phyloP scores from a whole-genome alignment of 2,113 vertebrate species.

The Bagarius yarrelli region DNA sequence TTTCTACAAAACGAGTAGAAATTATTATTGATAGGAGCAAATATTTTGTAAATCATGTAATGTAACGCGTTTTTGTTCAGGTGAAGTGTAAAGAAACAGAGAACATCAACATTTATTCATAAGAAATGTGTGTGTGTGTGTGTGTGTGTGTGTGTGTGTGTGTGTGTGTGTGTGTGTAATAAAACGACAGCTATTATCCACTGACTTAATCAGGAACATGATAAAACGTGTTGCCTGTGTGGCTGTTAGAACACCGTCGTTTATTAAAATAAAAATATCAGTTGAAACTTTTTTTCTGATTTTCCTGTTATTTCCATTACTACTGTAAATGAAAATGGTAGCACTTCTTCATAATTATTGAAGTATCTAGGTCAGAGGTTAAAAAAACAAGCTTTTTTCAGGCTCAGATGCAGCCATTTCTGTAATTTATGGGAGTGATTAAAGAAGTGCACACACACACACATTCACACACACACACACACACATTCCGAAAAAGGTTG shows the following conservation, averaged over 20 bases:
- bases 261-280: no score
- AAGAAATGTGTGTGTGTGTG: background rate
- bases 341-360: background rate
- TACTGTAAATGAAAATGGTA: background rate
- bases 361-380: background rate
- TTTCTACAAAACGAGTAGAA: no score
- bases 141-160: background rate
- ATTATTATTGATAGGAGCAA: no score
- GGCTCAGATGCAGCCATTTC: conserved; percentile 27
- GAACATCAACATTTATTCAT: no score
- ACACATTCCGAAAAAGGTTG: conserved; percentile 46
- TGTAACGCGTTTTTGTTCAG: no score
- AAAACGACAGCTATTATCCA: background rate
- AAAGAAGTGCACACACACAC: conserved; percentile 30
- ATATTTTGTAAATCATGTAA: no score
- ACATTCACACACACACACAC: conserved; percentile 21
- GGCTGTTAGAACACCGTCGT: no score
- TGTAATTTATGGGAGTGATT: conserved; percentile 62
- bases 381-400: background rate
- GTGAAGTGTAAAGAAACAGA: no score
- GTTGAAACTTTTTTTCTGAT: no score
- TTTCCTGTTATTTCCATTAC: no score
- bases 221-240: no score
- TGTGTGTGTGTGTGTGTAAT: background rate
- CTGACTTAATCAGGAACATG: no score